phyloP scores from a whole-genome alignment of 2,888 invertebrate genomes.

The Copidosoma aretas region DNA sequence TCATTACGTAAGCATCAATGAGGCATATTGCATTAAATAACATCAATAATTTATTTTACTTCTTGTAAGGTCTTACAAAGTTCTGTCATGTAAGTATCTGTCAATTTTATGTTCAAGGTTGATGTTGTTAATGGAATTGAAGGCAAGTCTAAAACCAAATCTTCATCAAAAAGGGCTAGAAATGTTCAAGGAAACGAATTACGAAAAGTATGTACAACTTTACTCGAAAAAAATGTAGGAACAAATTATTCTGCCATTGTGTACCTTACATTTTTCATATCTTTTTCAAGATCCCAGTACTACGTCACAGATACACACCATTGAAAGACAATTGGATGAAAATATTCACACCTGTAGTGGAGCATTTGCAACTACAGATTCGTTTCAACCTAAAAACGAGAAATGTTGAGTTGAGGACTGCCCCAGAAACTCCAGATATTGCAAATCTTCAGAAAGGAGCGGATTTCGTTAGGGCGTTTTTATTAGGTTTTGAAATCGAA shows the following conservation, averaged over 20 bases:
- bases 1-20: too few species aligned
- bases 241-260: too few species aligned
- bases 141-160: slow-evolving; percentile 62
- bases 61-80: too few species aligned
- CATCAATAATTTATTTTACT: too few species aligned
- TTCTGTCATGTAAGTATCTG: too few species aligned
- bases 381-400: slow-evolving; percentile 91
- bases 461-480: slow-evolving; percentile 96
- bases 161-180: slow-evolving; percentile 54
- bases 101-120: slow-evolving; percentile 10
- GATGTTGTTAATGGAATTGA: slow-evolving; percentile 73
- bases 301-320: slow-evolving; percentile 91
- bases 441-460: slow-evolving; percentile 95
- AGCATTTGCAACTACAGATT: slow-evolving; percentile 91
- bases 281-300: slow-evolving; percentile 74
- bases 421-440: slow-evolving; percentile 80
- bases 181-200: slow-evolving; percentile 52
- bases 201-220: slow-evolving; percentile 49
- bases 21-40: too few species aligned
- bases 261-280: slow-evolving; percentile 12
- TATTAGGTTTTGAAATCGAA: slow-evolving; percentile 95
- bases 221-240: background rate
- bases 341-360: slow-evolving; percentile 94
- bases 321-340: slow-evolving; percentile 97
- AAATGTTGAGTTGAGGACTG: slow-evolving; percentile 84